phyloP scores from a whole-genome alignment of 2,797 vertebrate genomes.

The Choloepus didactylus region DNA sequence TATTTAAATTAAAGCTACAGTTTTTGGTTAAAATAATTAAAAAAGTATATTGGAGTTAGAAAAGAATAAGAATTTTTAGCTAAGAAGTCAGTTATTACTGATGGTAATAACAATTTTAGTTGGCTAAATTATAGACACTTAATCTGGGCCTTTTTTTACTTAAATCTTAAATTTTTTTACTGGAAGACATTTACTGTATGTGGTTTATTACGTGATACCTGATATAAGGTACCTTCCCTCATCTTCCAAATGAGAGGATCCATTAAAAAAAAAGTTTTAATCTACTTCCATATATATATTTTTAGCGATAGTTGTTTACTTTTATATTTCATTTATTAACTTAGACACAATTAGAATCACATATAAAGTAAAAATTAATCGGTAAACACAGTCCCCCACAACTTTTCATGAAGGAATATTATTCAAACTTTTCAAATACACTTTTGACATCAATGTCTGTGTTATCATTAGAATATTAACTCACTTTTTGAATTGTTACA shows the following conservation, averaged over 20 bases:
- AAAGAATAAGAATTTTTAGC: conserved; percentile 39
- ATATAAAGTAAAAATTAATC: too few relatives aligned
- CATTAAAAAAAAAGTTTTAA: neutral
- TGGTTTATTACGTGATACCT: neutral
- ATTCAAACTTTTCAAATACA: neutral
- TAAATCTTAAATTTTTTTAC: neutral
- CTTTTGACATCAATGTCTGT: neutral
- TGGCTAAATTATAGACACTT: conserved; percentile 17
- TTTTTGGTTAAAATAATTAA: conserved; percentile 66
- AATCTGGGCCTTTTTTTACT: conserved; percentile 30
- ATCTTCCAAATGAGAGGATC: neutral
- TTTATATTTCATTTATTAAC: neutral
- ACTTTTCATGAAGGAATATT: neutral
- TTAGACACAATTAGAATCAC: neutral
- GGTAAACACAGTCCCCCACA: neutral
- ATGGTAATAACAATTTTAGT: conserved; percentile 26
- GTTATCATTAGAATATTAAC: neutral
- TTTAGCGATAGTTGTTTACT: neutral
- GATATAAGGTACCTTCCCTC: neutral
- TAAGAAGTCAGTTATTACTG: neutral
- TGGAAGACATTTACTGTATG: neutral
- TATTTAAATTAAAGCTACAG: conserved; percentile 21
- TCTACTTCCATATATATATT: neutral
- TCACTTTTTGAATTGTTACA: neutral
- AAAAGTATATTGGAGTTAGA: conserved; percentile 25